Conservation (phyloP, 2,113 vertebrate genomes). For the Malurus cyaneus region DNA sequence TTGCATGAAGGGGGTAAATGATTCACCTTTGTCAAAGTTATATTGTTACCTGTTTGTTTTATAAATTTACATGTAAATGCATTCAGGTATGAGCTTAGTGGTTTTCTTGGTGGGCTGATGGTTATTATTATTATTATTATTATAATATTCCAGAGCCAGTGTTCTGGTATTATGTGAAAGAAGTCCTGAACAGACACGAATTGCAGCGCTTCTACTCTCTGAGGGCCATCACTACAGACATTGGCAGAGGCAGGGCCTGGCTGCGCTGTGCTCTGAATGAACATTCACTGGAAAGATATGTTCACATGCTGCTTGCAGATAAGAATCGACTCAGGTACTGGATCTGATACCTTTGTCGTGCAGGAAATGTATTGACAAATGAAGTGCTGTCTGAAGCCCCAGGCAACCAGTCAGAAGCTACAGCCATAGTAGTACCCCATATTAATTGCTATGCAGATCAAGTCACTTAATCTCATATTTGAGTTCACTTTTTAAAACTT, state of each 20-base stretch:
- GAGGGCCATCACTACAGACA: slow-evolving; percentile 84
- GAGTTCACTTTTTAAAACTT: neutral
- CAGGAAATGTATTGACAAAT: neutral
- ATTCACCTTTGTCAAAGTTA: neutral
- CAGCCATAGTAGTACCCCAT: neutral
- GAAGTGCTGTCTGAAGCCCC: neutral
- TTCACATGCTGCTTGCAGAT: slow-evolving; percentile 91
- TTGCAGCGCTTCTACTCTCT: slow-evolving; percentile 92
- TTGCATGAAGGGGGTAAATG: neutral
- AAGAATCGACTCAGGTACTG: slow-evolving; percentile 84
- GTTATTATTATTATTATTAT: neutral
- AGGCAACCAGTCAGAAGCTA: neutral
- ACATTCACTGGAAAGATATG: slow-evolving; percentile 93
- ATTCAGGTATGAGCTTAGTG: neutral
- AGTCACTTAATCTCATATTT: neutral
- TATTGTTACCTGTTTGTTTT: neutral
- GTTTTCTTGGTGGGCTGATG: neutral
- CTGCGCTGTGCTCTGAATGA: slow-evolving; percentile 95
- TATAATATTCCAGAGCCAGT: slow-evolving; percentile 80
- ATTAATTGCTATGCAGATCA: neutral
- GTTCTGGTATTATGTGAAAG: slow-evolving; percentile 96
- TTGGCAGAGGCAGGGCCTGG: slow-evolving; percentile 92
- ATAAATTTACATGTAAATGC: neutral
- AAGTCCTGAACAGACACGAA: slow-evolving; percentile 93
- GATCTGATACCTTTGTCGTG: neutral